Evolutionary conservation across 2,113 vertebrate genomes (phyloP).

Genomic region (Penelope pileata): DNA sequence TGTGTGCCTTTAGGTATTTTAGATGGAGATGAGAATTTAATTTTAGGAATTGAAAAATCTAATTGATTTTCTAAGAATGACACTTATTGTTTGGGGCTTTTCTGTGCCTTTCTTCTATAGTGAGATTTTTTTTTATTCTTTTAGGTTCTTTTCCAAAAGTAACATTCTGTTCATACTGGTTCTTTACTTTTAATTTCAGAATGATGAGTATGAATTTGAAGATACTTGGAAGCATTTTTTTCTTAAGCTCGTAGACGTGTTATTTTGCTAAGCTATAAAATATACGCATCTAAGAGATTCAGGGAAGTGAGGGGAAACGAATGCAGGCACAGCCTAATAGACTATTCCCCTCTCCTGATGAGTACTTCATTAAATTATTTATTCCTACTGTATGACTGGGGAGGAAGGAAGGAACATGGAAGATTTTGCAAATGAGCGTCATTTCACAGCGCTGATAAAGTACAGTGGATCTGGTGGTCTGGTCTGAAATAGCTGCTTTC

Average conservation of each 20-base stretch:
- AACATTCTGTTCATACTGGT: neutral
- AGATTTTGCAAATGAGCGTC: conserved; percentile 17
- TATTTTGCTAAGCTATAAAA: neutral
- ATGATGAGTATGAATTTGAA: neutral
- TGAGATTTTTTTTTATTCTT: neutral
- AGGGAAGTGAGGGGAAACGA: neutral
- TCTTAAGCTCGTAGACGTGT: neutral
- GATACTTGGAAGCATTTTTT: neutral
- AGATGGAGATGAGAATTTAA: neutral
- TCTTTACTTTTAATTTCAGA: neutral
- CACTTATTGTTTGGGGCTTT: neutral
- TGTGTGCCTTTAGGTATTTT: neutral
- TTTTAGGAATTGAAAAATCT: neutral
- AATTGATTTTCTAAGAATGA: neutral
- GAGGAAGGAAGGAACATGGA: neutral
- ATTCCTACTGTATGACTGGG: conserved; percentile 31
- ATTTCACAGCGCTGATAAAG: neutral
- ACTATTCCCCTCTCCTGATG: conserved; percentile 46
- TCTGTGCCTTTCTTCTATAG: neutral
- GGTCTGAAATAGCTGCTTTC: conserved; percentile 9
- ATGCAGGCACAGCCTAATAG: conserved; percentile 59
- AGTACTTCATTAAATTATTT: conserved; percentile 67
- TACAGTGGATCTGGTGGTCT: neutral
- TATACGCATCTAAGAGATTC: neutral
- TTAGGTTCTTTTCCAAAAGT: neutral